These are phyloP conservation scores for Hemaris fuciformis DNA, from an alignment of 2,888 invertebrate species.

Conservation along the genomic window DNA sequence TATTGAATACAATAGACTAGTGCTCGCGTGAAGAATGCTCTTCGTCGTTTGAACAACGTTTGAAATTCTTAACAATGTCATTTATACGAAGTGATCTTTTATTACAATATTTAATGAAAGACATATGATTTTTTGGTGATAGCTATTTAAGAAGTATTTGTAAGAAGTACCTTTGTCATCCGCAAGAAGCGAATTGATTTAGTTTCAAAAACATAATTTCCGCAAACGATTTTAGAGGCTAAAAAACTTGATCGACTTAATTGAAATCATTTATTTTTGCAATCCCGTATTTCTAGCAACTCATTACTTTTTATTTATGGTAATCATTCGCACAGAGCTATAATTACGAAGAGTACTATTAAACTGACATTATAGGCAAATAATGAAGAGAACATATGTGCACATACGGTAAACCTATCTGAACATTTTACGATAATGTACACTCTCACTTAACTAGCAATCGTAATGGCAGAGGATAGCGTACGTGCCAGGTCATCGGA, in stretches of 20 bases:
- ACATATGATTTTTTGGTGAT: background rate
- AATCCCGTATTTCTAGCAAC: background rate
- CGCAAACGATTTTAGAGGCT: background rate
- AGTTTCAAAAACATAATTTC: background rate
- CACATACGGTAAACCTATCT: conserved; percentile 27
- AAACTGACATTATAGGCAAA: background rate
- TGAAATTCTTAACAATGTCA: background rate
- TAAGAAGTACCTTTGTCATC: background rate
- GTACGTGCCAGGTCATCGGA: conserved; percentile 33
- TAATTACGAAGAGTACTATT: background rate
- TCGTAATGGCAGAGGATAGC: conserved; percentile 26
- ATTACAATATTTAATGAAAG: background rate
- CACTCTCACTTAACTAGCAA: conserved; percentile 42
- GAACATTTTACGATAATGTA: conserved; percentile 41
- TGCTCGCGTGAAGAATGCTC: conserved; percentile 2
- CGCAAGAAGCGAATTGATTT: background rate
- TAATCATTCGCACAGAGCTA: background rate
- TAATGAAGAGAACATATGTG: conserved; percentile 6
- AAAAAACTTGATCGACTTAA: conserved; percentile 5
- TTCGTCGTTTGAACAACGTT: background rate
- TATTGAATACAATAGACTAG: conserved; percentile 1
- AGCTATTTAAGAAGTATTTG: background rate
- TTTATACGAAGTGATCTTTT: background rate
- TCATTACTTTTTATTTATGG: background rate
- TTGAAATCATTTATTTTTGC: background rate